Evolutionary conservation across 1,140 invertebrate genomes (phyloP).

Genomic region (Sminthurinus signatus): DNA sequence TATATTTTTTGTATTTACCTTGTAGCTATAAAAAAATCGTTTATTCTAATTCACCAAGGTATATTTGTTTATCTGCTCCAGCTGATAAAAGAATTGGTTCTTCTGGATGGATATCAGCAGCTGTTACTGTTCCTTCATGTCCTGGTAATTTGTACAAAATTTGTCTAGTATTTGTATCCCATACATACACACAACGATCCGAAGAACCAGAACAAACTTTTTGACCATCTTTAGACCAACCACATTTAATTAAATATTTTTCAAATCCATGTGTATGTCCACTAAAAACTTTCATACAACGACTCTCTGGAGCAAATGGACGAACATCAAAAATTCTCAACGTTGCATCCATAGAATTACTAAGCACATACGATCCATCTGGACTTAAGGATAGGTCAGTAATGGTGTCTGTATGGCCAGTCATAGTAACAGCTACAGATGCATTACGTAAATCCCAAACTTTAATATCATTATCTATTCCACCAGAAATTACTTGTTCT

Average conservation of each 20-base stretch:
- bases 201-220: constrained; percentile 85
- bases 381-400: constrained; percentile 87
- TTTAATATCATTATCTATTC: constrained; percentile 97
- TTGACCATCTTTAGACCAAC: constrained; percentile 81
- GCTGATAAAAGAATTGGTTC: constrained; percentile 90
- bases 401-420: constrained; percentile 88
- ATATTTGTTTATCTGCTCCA: constrained; percentile 94
- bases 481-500: constrained; percentile 81
- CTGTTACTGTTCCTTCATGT: constrained; percentile 95
- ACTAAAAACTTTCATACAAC: constrained; percentile 61
- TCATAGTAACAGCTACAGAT: constrained; percentile 73
- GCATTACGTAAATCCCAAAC: constrained; percentile 95
- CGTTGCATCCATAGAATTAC: constrained; percentile 61
- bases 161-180: constrained; percentile 86
- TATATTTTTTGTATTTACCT: too few species aligned
- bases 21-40: too few species aligned
- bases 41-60: constrained; percentile 85
- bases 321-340: constrained; percentile 64
- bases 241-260: constrained; percentile 65
- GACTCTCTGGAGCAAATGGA: constrained; percentile 87
- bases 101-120: constrained; percentile 89
- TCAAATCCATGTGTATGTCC: constrained; percentile 30
- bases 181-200: constrained; percentile 93
- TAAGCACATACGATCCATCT: constrained; percentile 87
- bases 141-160: constrained; percentile 96